A percentile compares a stretch with the other conserved stretches of the same genome.
Conservation (phyloP, 2,113 vertebrate species). For the Stictonetta naevosa region DNA sequence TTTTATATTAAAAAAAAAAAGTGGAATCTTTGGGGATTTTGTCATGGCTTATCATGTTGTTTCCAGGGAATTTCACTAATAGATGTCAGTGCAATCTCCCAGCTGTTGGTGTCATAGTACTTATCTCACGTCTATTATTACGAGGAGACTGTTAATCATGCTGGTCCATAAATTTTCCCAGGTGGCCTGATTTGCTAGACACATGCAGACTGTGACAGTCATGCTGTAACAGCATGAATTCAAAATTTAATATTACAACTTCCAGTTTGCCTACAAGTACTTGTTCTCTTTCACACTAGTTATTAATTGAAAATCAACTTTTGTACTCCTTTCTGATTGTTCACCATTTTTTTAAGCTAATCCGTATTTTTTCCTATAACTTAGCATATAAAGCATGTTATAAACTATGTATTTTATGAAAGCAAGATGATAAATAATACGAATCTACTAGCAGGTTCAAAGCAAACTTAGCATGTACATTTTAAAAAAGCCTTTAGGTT, state of each 20-base stretch:
- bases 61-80: background rate
- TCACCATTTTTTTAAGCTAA: background rate
- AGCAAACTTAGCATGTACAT: rapidly evolving
- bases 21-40: background rate
- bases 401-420: rapidly evolving
- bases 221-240: background rate
- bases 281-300: background rate
- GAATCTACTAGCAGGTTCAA: background rate
- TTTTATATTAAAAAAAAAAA: background rate
- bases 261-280: background rate
- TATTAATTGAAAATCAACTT: background rate
- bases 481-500: background rate
- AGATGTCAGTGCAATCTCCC: background rate
- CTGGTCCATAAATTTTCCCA: background rate
- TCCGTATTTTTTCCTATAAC: background rate
- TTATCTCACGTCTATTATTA: background rate
- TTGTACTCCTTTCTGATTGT: background rate
- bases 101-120: background rate
- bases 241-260: background rate
- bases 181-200: background rate
- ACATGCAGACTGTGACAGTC: background rate
- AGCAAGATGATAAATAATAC: background rate
- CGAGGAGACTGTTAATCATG: background rate
- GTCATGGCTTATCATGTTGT: background rate
- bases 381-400: rapidly evolving